phyloP scores from a whole-genome alignment of 2,797 vertebrate species.

The Salmo trutta region DNA sequence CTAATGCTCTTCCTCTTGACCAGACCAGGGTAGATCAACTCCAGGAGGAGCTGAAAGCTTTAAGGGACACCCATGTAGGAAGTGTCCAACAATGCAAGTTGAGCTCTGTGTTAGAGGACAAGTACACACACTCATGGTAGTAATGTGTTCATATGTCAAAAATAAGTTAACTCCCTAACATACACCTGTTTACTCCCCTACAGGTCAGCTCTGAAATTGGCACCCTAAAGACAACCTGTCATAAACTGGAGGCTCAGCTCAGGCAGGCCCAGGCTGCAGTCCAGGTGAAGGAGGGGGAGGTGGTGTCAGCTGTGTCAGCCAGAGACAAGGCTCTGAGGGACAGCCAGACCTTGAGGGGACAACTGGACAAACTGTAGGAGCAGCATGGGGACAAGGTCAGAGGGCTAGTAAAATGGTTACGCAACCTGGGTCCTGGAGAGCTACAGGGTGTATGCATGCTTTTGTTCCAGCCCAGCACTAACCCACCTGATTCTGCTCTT shows the following conservation, averaged over 20 bases:
- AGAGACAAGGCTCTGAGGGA: slow-evolving; percentile 58
- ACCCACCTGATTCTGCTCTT: neutral
- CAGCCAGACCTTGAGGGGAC: slow-evolving; percentile 55
- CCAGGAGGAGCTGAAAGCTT: slow-evolving; percentile 60
- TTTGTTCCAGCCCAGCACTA: neutral
- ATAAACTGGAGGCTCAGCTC: slow-evolving; percentile 37
- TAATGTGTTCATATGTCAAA: neutral
- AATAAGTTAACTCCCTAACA: neutral
- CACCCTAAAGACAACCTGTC: slow-evolving; percentile 33
- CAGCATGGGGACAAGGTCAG: slow-evolving; percentile 62
- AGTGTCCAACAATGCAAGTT: slow-evolving; percentile 52
- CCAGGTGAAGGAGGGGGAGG: slow-evolving; percentile 58
- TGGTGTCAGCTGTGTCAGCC: slow-evolving; percentile 39
- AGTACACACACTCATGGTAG: slow-evolving; percentile 42
- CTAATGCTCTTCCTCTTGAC: neutral
- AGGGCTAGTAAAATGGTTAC: neutral
- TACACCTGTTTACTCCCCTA: neutral
- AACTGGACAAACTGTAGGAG: slow-evolving; percentile 56
- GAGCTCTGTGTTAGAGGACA: slow-evolving; percentile 55
- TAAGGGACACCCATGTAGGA: slow-evolving; percentile 48
- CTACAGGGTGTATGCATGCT: neutral
- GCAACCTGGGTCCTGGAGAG: neutral
- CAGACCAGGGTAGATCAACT: slow-evolving; percentile 66
- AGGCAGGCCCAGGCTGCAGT: slow-evolving; percentile 57
- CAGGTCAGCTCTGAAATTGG: slow-evolving; percentile 48